phyloP scores from a whole-genome alignment of 2,113 vertebrate genomes.

The Neopipo cinnamomea region DNA sequence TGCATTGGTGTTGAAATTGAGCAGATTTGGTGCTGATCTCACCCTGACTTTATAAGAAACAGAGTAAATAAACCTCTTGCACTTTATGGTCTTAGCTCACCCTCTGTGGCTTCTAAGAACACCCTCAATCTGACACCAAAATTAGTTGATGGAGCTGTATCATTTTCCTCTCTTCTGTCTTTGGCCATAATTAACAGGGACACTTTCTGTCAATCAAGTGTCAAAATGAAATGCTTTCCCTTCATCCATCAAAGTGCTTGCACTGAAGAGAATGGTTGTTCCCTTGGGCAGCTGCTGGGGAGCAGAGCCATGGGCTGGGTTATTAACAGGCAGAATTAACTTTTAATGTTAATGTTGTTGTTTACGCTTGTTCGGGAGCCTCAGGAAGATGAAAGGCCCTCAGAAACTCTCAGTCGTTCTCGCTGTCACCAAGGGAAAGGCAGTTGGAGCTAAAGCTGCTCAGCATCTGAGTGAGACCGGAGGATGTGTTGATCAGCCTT shows the following conservation, averaged over 20 bases:
- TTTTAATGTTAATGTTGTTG: background rate
- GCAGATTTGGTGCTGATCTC: background rate
- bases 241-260: background rate
- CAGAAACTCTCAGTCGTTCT: background rate
- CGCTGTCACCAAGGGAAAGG: background rate
- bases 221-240: background rate
- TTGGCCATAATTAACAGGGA: background rate
- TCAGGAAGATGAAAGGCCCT: background rate
- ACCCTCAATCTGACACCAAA: background rate
- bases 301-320: background rate
- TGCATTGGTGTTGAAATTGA: background rate
- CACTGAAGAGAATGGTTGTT: background rate
- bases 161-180: background rate
- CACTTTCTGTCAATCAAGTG: background rate
- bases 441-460: background rate
- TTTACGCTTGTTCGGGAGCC: background rate
- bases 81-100: background rate
- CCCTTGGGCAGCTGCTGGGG: background rate
- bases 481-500: background rate
- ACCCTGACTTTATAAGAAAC: background rate
- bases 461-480: accelerated
- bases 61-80: background rate
- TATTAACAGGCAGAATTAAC: background rate
- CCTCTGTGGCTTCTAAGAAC: background rate
- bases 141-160: background rate